phyloP scores from a whole-genome alignment of 2,888 invertebrate genomes.

The Netelia melanura region DNA sequence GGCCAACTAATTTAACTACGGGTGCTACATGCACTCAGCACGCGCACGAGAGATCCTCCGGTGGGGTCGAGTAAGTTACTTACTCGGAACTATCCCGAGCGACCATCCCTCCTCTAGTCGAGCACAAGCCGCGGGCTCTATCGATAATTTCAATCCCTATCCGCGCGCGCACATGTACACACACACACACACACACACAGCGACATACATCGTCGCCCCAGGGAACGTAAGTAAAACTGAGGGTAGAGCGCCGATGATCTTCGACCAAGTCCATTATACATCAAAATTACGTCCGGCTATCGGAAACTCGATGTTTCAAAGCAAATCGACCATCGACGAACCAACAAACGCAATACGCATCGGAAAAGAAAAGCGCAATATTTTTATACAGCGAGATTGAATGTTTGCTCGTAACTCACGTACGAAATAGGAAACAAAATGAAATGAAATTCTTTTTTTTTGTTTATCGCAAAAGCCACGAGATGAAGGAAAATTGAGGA shows the following conservation, averaged over 20 bases:
- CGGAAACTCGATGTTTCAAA: neutral
- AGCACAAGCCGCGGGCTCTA: constrained; percentile 51
- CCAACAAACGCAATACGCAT: neutral
- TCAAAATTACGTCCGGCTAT: neutral
- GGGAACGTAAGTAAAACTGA: constrained; percentile 23
- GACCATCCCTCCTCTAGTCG: constrained; percentile 43
- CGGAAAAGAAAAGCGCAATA: constrained; percentile 1
- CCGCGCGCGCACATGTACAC: constrained; percentile 7
- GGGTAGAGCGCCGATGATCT: constrained; percentile 27
- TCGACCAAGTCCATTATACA: constrained; percentile 18
- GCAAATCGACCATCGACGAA: neutral
- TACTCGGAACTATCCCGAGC: constrained; percentile 58
- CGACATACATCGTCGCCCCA: constrained; percentile 26
- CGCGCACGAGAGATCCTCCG: constrained; percentile 52
- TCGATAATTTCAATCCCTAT: constrained; percentile 66
- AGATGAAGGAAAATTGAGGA: too few relatives aligned
- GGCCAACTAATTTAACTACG: constrained; percentile 69
- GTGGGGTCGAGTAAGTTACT: constrained; percentile 68
- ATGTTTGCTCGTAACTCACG: neutral
- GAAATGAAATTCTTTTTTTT: neutral
- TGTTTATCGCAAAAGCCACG: neutral
- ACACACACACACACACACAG: neutral
- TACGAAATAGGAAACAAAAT: neutral
- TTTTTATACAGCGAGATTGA: neutral
- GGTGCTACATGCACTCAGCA: constrained; percentile 64